Evolutionary conservation across 1,140 invertebrate genomes (phyloP).

Genomic region (Drosophila tropicalis): DNA sequence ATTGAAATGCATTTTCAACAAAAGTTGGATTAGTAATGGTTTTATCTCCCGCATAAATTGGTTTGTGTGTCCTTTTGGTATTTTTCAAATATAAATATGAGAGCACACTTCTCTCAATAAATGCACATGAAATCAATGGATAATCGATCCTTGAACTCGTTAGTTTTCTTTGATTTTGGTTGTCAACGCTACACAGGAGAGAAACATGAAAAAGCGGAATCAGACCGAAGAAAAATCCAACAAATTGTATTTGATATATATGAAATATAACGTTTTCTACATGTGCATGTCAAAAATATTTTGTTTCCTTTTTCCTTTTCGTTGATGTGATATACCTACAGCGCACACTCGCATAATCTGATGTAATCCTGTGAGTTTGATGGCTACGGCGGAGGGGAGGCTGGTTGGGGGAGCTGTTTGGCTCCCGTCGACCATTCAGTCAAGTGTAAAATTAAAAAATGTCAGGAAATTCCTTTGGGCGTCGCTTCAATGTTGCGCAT

Average conservation of each 20-base stretch:
- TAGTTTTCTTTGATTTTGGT: conserved; percentile 12
- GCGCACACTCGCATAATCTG: conserved; percentile 48
- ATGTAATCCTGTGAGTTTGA: conserved; percentile 50
- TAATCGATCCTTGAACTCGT: conserved; percentile 17
- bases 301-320: neutral
- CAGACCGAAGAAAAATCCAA: neutral
- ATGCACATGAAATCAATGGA: neutral
- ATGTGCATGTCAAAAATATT: neutral
- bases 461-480: conserved; percentile 79
- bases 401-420: conserved; percentile 7
- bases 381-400: neutral
- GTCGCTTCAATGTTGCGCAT: conserved; percentile 69
- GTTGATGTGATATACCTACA: neutral
- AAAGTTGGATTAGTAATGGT: too few relatives aligned
- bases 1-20: too few relatives aligned
- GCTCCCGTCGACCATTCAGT: conserved; percentile 54
- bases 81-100: neutral
- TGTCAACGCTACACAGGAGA: neutral
- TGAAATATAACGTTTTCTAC: conserved; percentile 19
- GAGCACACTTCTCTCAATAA: neutral
- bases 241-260: conserved; percentile 22
- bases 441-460: conserved; percentile 81
- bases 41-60: too few relatives aligned
- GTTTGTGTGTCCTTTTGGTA: neutral
- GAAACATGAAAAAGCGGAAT: neutral